These are phyloP conservation scores for Mythimna impura DNA, from an alignment of 2,888 invertebrate genomes.

Conservation along the genomic window DNA sequence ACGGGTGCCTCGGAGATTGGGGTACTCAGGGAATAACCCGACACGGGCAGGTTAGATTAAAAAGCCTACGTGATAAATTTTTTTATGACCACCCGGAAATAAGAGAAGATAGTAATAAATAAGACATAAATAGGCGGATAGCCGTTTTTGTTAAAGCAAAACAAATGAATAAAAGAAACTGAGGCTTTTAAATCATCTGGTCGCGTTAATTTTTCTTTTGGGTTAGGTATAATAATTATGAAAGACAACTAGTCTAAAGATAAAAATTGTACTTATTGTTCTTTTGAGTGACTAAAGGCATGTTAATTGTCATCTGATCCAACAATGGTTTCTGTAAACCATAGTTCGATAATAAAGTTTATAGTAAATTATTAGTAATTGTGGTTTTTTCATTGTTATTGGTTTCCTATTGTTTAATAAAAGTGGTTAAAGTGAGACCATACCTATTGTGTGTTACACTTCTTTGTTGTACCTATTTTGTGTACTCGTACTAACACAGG, in stretches of 20 bases:
- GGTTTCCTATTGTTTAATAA: neutral
- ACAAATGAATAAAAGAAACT: too few species aligned
- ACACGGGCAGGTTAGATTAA: too few species aligned
- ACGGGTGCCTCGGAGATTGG: too few species aligned
- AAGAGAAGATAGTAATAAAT: too few species aligned
- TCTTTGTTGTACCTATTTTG: neutral
- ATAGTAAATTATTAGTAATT: neutral
- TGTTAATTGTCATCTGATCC: too few species aligned
- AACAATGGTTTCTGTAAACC: neutral
- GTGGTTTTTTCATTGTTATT: constrained; percentile 13
- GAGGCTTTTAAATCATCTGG: too few species aligned
- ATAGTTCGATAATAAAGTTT: neutral
- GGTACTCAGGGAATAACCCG: too few species aligned
- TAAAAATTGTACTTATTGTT: neutral
- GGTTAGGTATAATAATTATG: neutral
- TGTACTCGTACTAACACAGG: neutral
- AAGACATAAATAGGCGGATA: too few species aligned
- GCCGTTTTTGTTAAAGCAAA: too few species aligned
- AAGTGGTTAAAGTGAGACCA: neutral
- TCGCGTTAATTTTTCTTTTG: neutral
- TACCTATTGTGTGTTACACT: neutral
- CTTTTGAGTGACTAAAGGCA: neutral
- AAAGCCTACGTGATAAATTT: too few species aligned
- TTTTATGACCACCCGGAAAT: too few species aligned
- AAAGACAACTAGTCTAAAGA: neutral